Evolutionary conservation across 2,888 invertebrate genomes (phyloP), one percentile per base, ranked within the genome.

Genomic region (Physocephala rufipes): DNA sequence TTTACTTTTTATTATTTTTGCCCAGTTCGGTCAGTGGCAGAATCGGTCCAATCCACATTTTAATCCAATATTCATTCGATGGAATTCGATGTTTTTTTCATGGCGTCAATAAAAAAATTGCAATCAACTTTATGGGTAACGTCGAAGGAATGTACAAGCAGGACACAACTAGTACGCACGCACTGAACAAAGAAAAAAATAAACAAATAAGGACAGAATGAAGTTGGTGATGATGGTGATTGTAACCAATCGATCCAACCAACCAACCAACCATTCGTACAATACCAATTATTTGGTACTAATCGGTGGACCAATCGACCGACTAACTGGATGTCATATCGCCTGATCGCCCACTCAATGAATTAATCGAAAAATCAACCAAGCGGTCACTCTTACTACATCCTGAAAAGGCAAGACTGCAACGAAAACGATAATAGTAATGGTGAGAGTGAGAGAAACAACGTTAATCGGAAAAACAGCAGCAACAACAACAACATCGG

Each of bases 41-140:
- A 49, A 62, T 62, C 68, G 49, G 51, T 62, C 30, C 68, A 68
- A 36, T 68, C 30, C 68, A 68, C 36, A 68, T 62, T 68, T 68
- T 62, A 68, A 68, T 68, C 68, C 68, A 68, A 68, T 68, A 62
- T 36, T 36, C 36, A 36, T 36, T 62, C 68, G 49, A 36, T 36
- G 59, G 47, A 59, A 58, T 67, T 43, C 7, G 53, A 9, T 45
- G 9, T 45, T n/a, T 58, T 58, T 45, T 55, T 67, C 53, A 55
- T 55, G 55, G 55, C 55, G 55, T 53, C 24, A 53, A 49, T n/a
- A n/a, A n/a, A n/a, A n/a, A 49, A 21, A 66, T 36, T 36, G 55
- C 30, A 55, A 66, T 66, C 36, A 55, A 19, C n/a, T 55, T 66
- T 66, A 66, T 43, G 63, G 63, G 16, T 24, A 63, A 15, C 63